Conservation (phyloP, 2,888 invertebrate species). For the Vannuccia rotundouncinata region DNA sequence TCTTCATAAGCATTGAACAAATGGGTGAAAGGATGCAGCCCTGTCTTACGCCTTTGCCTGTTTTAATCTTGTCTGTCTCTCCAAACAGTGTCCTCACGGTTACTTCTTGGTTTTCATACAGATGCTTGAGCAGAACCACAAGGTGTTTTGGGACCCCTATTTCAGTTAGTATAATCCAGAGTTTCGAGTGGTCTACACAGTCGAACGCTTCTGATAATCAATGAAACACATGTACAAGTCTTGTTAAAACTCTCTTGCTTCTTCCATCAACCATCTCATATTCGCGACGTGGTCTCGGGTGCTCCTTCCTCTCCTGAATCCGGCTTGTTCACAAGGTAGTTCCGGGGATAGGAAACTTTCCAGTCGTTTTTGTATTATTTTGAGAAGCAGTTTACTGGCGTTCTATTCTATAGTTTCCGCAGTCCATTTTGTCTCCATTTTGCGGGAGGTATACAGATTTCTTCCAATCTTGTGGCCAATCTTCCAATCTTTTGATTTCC, state of each 20-base stretch:
- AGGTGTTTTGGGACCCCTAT: neutral
- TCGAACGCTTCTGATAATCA: constrained; percentile 1
- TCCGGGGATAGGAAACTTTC: neutral
- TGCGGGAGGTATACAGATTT: neutral
- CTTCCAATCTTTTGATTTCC: neutral
- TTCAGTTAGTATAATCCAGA: neutral
- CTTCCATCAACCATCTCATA: neutral
- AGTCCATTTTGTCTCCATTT: constrained; percentile 3
- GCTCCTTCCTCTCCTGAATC: neutral
- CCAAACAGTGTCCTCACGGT: neutral
- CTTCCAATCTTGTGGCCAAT: constrained; percentile 8
- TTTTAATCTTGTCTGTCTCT: neutral
- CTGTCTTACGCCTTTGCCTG: neutral
- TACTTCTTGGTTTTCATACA: neutral
- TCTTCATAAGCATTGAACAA: neutral
- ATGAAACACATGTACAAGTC: constrained; percentile 11
- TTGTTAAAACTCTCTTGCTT: neutral
- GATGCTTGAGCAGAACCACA: neutral
- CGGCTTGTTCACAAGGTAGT: neutral
- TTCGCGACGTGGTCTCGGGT: constrained; percentile 8
- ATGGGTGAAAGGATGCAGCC: neutral
- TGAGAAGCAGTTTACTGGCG: neutral
- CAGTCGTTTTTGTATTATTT: neutral
- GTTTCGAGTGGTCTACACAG: neutral
- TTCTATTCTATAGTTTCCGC: neutral